A percentile compares a stretch with the other conserved stretches of the same genome.
phyloP scores from a whole-genome alignment of 2,797 vertebrate genomes.

The Eutrigla gurnardus region DNA sequence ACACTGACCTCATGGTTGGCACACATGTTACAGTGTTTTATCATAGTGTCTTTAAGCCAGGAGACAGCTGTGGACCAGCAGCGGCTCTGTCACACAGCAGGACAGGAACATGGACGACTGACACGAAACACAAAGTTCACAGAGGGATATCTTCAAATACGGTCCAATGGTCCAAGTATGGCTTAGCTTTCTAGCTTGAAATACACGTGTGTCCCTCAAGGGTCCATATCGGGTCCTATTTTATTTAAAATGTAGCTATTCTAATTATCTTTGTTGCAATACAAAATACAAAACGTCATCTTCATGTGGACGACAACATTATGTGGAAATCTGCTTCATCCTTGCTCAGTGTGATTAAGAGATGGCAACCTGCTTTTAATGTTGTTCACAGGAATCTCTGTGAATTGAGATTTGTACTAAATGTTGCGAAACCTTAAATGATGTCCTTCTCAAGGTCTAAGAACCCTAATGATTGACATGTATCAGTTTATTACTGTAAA shows the following conservation, averaged over 20 bases:
- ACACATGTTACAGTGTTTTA: slow-evolving; percentile 61
- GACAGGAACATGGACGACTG: slow-evolving; percentile 52
- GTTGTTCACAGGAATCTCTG: no score
- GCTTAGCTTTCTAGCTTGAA: no score
- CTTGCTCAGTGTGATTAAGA: neutral
- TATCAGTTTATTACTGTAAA: no score
- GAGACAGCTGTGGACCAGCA: slow-evolving; percentile 64
- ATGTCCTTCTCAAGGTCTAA: no score
- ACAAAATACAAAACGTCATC: neutral
- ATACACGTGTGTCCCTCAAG: no score
- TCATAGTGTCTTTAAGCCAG: slow-evolving; percentile 50
- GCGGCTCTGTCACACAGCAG: slow-evolving; percentile 47
- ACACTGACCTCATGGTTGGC: slow-evolving; percentile 51
- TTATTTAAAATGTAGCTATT: neutral
- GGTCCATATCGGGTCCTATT: no score
- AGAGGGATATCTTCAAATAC: neutral
- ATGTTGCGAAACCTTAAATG: neutral
- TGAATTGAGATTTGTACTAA: neutral
- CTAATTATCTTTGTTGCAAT: neutral
- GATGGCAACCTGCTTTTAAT: no score
- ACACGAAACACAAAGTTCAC: slow-evolving; percentile 14
- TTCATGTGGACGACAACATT: neutral
- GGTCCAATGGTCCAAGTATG: neutral
- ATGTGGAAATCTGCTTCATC: neutral
- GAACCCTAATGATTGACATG: no score